Evolutionary conservation across 1,140 invertebrate species (phyloP), one percentile per base, ranked within the genome.

Genomic region (Steinernema feltiae): DNA sequence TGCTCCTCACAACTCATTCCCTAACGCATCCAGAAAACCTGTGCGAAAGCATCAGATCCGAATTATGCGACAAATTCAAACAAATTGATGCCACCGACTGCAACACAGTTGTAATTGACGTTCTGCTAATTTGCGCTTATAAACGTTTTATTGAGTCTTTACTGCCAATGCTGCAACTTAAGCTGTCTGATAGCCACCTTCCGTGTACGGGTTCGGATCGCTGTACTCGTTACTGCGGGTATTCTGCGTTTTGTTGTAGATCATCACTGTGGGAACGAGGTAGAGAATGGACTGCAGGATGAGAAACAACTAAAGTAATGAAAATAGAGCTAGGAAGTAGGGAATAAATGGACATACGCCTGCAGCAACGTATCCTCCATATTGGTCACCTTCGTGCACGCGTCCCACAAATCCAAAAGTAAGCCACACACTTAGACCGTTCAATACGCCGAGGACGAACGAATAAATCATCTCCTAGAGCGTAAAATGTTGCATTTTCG

Each of bases 391-490:
- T 63, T 27, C 53, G 12, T 63, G 53, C 2, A 63, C 53, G 24
- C 24, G 53, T 12, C 53, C 53, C 12, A 63, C 53, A 21, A 17
- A 63, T n/a, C 53, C 53, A 21, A 63, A 63, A 27, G 53, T 3
- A 3, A 63, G 24, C 53, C 53, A 63, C 53, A 63, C 24, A 27
- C 53, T 63, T 17, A 63, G 53, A 21, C 15, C 53, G 24, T 27
- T 17, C 7, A 63, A 21, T 3, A 63, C 53, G 53, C 12, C 24
- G 12, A 63, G 12, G 7, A 63, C 53, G 24, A 63, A 63, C 7
- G 53, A 63, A 21, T 63, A 63, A 21, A 63, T 63, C 53, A 63
- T 63, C 24, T 63, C 53, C 53, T 63, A 46, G n/a, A 46, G 7
- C 7, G 41, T 7, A 27, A 63, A 63, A 15, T 12, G 24, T 7